Base-by-base conservation (phyloP, 2,888 invertebrate species). In the Perizoma flavofasciatum region DNA sequence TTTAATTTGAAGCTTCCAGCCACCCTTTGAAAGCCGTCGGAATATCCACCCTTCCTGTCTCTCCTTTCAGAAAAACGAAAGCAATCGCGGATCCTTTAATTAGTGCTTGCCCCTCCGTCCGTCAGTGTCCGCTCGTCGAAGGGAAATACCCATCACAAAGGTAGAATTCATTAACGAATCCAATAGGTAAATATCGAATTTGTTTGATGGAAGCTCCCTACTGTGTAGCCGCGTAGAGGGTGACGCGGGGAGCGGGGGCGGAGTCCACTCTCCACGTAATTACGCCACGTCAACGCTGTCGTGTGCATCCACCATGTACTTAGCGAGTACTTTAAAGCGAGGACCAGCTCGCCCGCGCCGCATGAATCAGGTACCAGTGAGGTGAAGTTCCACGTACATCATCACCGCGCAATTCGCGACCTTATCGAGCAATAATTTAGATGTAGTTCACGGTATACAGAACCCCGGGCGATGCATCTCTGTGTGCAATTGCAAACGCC, bases 101-200 rank as follows among this genome's bases (percentile, higher is more conserved):
- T 79, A 77, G 75, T 61, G 71, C 55, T 63, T 70, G 60, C 56
- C 69, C 67, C 72, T 69, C 61, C 66, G 73, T 69, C 74, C 68
- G 72, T 71, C 75, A 70, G 60, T 71, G 74, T 70, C 73, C 68
- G 73, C 54, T 65, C 66, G 69, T 71, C 73, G 77, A 73, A 73
- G 55, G 61, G 75, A 70, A 71, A 72, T 74, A 69, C 66, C 75
- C 67, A 71, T 73, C 79, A 78, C 79, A 81, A 78, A 77, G 82
- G 82, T 76, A 77, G 75, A 75, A 78, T 81, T 82, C 81, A 82
- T 82, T 81, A 82, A 81, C 75, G 73, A 74, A 78, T 77, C 74
- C 79, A 74, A 80, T 22, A 22, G 22, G 22, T 22, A 22, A 3
- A 22, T 79, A 79, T 80, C 76, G 77, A 76, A 80, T 77, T 78